A percentile compares a stretch with the other conserved stretches of the same genome.
Evolutionary conservation across 2,888 invertebrate genomes (phyloP).

Genomic region (Abrostola tripartita): DNA sequence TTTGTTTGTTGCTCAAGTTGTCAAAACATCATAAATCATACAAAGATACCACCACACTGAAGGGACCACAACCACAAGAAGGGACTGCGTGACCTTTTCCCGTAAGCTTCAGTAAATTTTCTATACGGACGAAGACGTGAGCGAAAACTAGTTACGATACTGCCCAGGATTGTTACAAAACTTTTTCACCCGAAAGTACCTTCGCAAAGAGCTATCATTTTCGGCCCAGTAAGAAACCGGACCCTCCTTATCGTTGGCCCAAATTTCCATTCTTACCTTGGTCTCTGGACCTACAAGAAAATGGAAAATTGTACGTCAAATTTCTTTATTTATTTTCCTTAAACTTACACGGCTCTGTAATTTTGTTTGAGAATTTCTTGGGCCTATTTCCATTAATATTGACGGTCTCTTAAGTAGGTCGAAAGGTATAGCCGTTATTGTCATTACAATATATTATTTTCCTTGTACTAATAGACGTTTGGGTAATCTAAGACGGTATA

Average conservation of each 20-base stretch:
- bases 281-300: conserved; percentile 31
- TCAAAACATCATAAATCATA: no score
- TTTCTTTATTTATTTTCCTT: conserved; percentile 46
- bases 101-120: no score
- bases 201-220: conserved; percentile 48
- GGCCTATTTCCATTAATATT: conserved; percentile 30
- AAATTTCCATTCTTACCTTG: conserved; percentile 62
- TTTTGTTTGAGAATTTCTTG: conserved; percentile 21
- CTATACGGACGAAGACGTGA: no score
- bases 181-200: conserved; percentile 35
- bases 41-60: no score
- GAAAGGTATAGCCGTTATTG: neutral
- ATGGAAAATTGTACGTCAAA: conserved; percentile 53
- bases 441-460: neutral
- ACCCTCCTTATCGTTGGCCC: conserved; percentile 53
- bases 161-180: neutral
- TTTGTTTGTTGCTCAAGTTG: no score
- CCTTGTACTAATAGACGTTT: neutral
- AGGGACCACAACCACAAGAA: no score
- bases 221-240: conserved; percentile 51
- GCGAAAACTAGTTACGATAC: neutral
- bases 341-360: conserved; percentile 25
- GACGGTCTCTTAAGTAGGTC: conserved; percentile 18
- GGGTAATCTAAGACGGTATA: no score
- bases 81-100: no score